These are phyloP conservation scores for Pimephales promelas DNA, from an alignment of 2,113 vertebrate genomes.

Conservation along the genomic window DNA sequence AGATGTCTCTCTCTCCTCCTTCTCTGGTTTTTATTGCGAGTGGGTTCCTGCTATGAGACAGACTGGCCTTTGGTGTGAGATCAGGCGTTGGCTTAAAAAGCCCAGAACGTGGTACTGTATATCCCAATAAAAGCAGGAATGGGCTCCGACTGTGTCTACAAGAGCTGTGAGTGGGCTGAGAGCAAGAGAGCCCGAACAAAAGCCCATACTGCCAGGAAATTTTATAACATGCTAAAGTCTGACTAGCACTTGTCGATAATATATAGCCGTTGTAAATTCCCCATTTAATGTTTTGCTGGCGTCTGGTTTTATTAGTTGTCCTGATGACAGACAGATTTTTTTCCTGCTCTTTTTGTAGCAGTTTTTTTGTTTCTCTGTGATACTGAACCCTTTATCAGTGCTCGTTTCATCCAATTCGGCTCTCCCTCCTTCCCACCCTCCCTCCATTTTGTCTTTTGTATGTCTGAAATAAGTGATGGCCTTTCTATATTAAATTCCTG, in stretches of 20 bases:
- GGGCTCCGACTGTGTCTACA: constrained; percentile 36
- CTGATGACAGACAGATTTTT: constrained; percentile 55
- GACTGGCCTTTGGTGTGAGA: constrained; percentile 67
- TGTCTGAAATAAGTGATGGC: constrained; percentile 42
- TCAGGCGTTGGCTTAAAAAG: constrained; percentile 65
- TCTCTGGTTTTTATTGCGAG: constrained; percentile 52
- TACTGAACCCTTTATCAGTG: constrained; percentile 45
- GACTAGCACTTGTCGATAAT: constrained; percentile 65
- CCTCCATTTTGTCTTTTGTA: constrained; percentile 20
- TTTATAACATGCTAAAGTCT: constrained; percentile 76
- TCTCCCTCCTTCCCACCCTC: constrained; percentile 32
- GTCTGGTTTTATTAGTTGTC: constrained; percentile 54
- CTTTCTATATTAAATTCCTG: constrained; percentile 42
- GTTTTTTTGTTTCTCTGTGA: constrained; percentile 49
- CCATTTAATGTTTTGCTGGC: constrained; percentile 64
- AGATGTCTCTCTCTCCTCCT: constrained; percentile 2
- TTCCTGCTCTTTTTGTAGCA: constrained; percentile 33
- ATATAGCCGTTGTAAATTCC: constrained; percentile 72
- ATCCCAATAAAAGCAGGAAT: constrained; percentile 66
- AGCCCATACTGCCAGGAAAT: constrained; percentile 67
- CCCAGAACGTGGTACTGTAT: constrained; percentile 59
- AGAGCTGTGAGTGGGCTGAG: constrained; percentile 41
- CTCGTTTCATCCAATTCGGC: constrained; percentile 19
- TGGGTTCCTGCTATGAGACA: constrained; percentile 64
- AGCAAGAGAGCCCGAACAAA: constrained; percentile 57